Conservation (phyloP, 2,797 vertebrate species). For the Rhynchotus rufescens region DNA sequence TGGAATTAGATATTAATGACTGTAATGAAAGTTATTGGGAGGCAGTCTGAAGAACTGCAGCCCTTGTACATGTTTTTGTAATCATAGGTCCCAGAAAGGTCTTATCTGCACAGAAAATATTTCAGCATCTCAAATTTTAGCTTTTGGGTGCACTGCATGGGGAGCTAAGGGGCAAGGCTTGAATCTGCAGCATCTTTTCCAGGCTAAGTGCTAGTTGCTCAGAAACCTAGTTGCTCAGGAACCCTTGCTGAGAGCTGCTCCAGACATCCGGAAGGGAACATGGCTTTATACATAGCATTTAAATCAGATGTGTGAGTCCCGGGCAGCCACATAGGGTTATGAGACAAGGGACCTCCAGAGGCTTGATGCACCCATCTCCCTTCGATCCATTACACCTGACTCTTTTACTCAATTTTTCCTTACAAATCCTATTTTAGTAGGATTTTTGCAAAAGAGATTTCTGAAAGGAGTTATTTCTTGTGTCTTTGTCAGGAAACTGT, state of each 20-base stretch:
- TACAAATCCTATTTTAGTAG: neutral
- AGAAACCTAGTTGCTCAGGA: neutral
- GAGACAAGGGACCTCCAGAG: neutral
- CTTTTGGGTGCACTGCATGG: neutral
- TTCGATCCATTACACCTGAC: neutral
- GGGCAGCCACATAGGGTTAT: neutral
- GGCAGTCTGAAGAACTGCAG: neutral
- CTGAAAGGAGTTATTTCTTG: neutral
- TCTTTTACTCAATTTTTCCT: neutral
- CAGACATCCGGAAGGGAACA: neutral
- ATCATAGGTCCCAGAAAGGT: neutral
- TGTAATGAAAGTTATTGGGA: neutral
- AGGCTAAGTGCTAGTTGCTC: neutral
- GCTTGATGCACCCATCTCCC: neutral
- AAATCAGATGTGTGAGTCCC: neutral
- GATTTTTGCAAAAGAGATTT: neutral
- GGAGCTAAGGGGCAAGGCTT: neutral
- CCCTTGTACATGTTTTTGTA: neutral
- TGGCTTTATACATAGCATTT: neutral
- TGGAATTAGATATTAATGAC: neutral
- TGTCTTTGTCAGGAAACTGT: neutral
- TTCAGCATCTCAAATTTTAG: neutral
- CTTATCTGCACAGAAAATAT: neutral
- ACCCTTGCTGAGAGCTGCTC: neutral
- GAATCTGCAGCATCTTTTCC: neutral